These are phyloP conservation scores for Halesus radiatus DNA, from an alignment of 1,140 invertebrate genomes.

Conservation along the genomic window DNA sequence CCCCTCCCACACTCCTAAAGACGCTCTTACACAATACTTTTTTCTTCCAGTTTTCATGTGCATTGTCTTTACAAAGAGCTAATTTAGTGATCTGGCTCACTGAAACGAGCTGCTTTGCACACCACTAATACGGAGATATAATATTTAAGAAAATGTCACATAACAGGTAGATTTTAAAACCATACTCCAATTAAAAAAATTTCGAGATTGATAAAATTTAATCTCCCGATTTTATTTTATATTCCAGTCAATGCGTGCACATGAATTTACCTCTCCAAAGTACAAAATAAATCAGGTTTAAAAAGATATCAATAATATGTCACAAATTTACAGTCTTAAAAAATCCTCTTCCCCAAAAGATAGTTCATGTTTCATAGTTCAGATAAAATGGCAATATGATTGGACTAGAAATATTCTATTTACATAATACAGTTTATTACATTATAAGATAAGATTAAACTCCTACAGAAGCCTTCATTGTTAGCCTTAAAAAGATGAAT, in stretches of 20 bases:
- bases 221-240: no score
- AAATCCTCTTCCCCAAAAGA: slow-evolving; percentile 24
- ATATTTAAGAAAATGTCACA: no score
- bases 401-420: slow-evolving; percentile 55
- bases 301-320: slow-evolving; percentile 26
- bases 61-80: no score
- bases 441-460: slow-evolving; percentile 8
- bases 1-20: no score
- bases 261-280: not conserved
- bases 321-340: slow-evolving; percentile 41
- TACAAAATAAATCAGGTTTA: slow-evolving; percentile 10
- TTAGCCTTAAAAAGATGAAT: not conserved
- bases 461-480: not conserved
- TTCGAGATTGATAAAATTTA: no score
- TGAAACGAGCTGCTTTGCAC: no score
- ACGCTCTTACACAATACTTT: no score
- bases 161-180: no score
- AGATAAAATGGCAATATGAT: slow-evolving; percentile 53
- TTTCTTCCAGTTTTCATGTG: no score
- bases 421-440: slow-evolving; percentile 34
- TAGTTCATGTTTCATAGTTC: slow-evolving; percentile 20
- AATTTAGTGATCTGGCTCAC: no score
- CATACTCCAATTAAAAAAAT: no score
- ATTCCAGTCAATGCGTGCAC: not conserved
- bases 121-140: no score